Conservation (phyloP, 1,140 invertebrate genomes). For the Lamellibrachia luymesi region DNA sequence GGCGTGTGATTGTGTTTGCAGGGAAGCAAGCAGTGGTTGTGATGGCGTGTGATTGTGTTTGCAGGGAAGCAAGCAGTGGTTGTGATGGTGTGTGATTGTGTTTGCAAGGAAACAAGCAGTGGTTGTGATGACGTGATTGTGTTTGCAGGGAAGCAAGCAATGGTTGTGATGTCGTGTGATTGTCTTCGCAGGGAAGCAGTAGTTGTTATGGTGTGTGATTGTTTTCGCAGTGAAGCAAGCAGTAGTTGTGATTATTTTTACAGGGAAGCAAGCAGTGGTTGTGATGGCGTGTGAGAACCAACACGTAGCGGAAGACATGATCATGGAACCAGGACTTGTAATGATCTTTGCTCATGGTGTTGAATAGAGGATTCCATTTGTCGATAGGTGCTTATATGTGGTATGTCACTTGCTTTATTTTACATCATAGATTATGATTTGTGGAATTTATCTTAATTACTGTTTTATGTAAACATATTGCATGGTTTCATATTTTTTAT, state of each 20-base stretch:
- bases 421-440: neutral
- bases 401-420: neutral
- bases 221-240: neutral
- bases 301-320: constrained; percentile 93
- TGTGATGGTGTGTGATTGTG: neutral
- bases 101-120: neutral
- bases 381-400: constrained; percentile 11
- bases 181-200: neutral
- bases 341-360: constrained; percentile 99
- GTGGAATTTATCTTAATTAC: neutral
- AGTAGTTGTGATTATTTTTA: constrained; percentile 15
- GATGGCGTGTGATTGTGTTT: neutral
- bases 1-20: neutral
- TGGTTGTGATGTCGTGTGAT: neutral
- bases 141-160: neutral
- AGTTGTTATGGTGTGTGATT: neutral
- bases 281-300: constrained; percentile 91
- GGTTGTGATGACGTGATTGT: neutral
- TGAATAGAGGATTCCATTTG: constrained; percentile 62
- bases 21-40: neutral
- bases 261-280: constrained; percentile 89
- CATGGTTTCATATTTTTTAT: neutral
- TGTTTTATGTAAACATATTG: neutral
- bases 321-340: constrained; percentile 92
- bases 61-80: neutral